Base-by-base conservation (phyloP, 2,888 invertebrate genomes). In the Hermodice carunculata region DNA sequence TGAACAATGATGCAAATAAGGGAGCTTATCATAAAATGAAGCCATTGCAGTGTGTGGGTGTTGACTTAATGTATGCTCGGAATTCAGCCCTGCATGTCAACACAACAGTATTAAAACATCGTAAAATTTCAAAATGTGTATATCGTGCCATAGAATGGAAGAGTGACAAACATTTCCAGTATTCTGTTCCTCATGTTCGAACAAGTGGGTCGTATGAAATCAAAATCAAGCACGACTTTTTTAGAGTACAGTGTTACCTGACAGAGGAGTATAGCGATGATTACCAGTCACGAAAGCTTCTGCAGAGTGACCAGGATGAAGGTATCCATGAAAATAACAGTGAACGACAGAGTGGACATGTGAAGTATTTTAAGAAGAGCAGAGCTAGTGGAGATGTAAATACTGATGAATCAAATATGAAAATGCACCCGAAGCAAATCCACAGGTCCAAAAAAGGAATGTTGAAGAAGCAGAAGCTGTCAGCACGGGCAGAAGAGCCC, bases 71-170 rank as follows among this genome's bases (percentile, higher is more conserved):
- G 56, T 73, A 68, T 56, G 17, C 75, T 3, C 64, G 71, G 14
- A 63, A 75, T 46, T 70, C 72, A 11, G 61, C 54, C 6, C 60
- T 81, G 5, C 66, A 53, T 31, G 48, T 79, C 11, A 76, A 81
- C 44, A 62, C 59, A 8, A 70, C 69, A 26, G 68, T 70, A 8
- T 53, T 76, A 3, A 54, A 61, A 17, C 63, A 59, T 1, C 43
- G 61, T 6, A 46, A 68, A 26, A n/a, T 80, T 2, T 19, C 34
- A 17, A n/a, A 34, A 4, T 64, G 67, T 37, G 44, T 46, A 14
- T 64, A 59, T 24, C 51, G 59, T 26, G 73, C 74, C 28, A 66
- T 66, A n/a, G 59, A 52, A 32, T 62, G 66, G 62, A 51, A 31
- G 53, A 44, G 28, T 19, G 66, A 66, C 32, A 22, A 26, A 5